Evolutionary conservation across 35 echinoderm and acorn worm genomes (phyloP), one percentile per base, ranked within the genome.

Genomic region (Diadema setosum): DNA sequence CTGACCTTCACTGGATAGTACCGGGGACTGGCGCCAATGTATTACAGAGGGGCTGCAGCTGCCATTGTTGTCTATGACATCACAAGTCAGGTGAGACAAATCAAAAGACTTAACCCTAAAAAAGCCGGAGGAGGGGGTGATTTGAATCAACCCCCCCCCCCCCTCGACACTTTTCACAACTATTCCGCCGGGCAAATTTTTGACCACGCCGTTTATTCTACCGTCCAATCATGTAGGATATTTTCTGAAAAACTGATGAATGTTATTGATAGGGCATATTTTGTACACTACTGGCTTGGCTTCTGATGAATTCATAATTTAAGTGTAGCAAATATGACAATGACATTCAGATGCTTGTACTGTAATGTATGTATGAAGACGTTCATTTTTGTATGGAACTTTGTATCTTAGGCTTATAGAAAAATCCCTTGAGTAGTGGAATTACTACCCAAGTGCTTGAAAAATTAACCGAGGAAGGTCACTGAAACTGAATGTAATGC

Each of bases 1-100:
- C n/a, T n/a, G n/a, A n/a, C n/a, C 27, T 93, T 80, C 39, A 86
- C 46, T 80, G 55, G 56, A 9, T 64, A 93, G 91, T 93, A 91
- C 75, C 82, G 88, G 42, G 95, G 95, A 46, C 76, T 98, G 61
- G 95, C 95, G 55, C 91, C 95, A 9, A 98, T 98, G 95, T 98
- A 98, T 86, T 98, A 98, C 57, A 85, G 95, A 55, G 92, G 92
- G 52, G 95, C 95, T 57, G 91, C 91, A 52, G 95, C 95, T 56
- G 95, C 95, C 14, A 88, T 98, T 25, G 84, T 98, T 8, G 95
- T 94, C 18, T 98, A 98, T 89, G 95, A 98, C 30, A 94, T 98
- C 37, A 98, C 95, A 80, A 98, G 92, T 75, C 87, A 98, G 92
- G 95, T 94, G 37, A 83, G 81, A n/a, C n/a, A n/a, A n/a, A n/a